Evolutionary conservation across 2,797 vertebrate genomes (phyloP).

Genomic region (Hypotaenidia okinawae): DNA sequence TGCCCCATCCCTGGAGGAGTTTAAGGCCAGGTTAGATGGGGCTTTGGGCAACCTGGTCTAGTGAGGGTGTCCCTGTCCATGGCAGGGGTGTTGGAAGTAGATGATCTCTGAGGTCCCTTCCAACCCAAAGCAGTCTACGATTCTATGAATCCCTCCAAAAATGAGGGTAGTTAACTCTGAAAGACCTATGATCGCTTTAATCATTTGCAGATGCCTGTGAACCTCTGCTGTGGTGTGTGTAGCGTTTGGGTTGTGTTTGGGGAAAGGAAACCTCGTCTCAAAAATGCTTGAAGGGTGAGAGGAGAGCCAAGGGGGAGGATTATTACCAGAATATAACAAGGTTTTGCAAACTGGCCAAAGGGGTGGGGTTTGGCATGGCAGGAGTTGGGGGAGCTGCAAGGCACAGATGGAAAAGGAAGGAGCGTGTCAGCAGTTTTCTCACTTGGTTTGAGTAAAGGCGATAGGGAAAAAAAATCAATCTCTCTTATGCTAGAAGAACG

Average conservation of each 20-base stretch:
- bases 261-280: background rate
- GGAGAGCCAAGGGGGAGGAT: background rate
- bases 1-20: too few relatives aligned
- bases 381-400: background rate
- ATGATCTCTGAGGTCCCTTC: too few relatives aligned
- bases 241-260: background rate
- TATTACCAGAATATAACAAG: background rate
- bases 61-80: too few relatives aligned
- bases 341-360: background rate
- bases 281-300: background rate
- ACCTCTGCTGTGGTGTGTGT: background rate
- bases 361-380: background rate
- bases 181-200: background rate
- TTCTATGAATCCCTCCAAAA: background rate
- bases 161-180: background rate
- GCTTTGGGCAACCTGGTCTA: too few relatives aligned
- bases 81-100: too few relatives aligned
- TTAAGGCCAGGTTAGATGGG: too few relatives aligned
- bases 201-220: background rate
- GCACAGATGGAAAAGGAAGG: background rate
- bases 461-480: background rate
- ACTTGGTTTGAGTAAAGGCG: background rate
- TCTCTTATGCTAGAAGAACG: background rate
- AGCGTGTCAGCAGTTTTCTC: background rate
- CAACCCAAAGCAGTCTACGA: too few relatives aligned